These are phyloP conservation scores for Oligia latruncula DNA, from an alignment of 2,888 invertebrate genomes.

Conservation along the genomic window DNA sequence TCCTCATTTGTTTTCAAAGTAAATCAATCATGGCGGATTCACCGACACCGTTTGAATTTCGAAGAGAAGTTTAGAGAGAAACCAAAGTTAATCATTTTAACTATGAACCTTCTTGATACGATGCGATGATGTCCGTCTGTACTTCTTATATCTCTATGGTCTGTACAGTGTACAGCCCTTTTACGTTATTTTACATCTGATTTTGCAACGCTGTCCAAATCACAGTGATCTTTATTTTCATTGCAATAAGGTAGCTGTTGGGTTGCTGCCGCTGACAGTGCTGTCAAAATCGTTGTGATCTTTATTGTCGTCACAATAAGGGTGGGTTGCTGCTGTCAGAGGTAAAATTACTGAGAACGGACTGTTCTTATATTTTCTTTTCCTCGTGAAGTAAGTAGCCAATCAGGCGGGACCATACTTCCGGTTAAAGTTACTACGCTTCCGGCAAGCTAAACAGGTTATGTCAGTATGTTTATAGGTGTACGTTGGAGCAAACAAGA, in stretches of 20 bases:
- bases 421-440: constrained; percentile 33
- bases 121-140: background rate
- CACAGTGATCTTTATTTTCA: no score
- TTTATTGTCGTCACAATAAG: no score
- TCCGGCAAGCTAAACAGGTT: constrained; percentile 40
- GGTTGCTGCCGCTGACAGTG: no score
- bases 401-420: constrained; percentile 46
- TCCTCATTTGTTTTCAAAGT: no score
- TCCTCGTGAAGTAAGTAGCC: constrained; percentile 40
- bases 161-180: background rate
- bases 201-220: no score
- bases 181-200: no score
- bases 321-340: no score
- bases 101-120: background rate
- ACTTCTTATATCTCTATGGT: background rate
- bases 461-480: constrained; percentile 6
- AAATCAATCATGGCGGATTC: no score
- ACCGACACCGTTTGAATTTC: background rate
- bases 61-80: background rate
- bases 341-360: no score
- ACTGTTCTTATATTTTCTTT: constrained; percentile 14
- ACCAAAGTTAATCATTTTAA: background rate
- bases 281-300: no score
- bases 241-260: no score
- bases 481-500: background rate